Evolutionary conservation across 2,797 vertebrate genomes (phyloP).

Genomic region (Uromys caudimaculatus): DNA sequence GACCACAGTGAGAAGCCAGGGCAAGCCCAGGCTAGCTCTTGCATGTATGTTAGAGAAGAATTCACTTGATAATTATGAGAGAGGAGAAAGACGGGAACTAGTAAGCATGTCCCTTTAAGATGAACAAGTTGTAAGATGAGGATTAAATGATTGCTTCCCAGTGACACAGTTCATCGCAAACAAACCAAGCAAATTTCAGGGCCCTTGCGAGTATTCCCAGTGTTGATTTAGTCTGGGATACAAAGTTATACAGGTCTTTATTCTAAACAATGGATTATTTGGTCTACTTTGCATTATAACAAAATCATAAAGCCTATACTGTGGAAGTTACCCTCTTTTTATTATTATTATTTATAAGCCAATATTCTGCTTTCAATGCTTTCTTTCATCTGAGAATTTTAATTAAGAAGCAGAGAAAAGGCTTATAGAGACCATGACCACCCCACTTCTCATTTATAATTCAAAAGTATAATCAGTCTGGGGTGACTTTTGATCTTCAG

Average conservation of each 20-base stretch:
- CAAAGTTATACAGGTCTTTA: conserved; percentile 25
- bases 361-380: conserved; percentile 34
- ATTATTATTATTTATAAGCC: conserved; percentile 40
- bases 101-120: conserved; percentile 9
- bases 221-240: conserved; percentile 31
- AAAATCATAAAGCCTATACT: neutral
- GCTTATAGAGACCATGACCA: neutral
- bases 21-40: neutral
- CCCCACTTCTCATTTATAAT: conserved; percentile 41
- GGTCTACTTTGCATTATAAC: conserved; percentile 5
- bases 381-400: conserved; percentile 42
- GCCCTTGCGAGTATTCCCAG: neutral
- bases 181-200: neutral
- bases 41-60: neutral
- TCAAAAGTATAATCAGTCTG: conserved; percentile 50
- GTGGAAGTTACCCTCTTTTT: conserved; percentile 3
- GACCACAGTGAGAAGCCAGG: neutral
- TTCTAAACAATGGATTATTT: conserved; percentile 45
- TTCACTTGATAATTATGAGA: neutral
- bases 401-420: conserved; percentile 63
- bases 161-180: neutral
- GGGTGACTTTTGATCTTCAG: conserved; percentile 41
- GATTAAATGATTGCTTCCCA: conserved; percentile 43
- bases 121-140: conserved; percentile 34
- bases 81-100: neutral